phyloP scores from a whole-genome alignment of 2,888 invertebrate species.

The Eucriotettix oculatus region DNA sequence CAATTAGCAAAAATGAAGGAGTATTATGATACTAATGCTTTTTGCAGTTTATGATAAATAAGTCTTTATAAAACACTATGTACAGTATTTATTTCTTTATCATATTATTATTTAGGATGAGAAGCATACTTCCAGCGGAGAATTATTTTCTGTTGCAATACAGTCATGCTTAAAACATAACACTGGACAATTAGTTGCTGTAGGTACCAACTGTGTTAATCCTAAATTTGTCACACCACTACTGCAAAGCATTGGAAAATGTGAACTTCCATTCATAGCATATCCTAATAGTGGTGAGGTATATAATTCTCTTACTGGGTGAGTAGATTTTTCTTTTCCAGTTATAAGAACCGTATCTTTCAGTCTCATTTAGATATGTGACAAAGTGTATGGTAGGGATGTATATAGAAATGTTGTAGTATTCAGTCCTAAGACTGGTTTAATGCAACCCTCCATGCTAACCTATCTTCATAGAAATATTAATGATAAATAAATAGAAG shows the following conservation, averaged over 20 bases:
- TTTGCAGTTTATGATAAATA: too few relatives aligned
- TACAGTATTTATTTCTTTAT: not conserved
- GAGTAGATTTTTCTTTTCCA: conserved; percentile 18
- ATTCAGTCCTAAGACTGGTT: too few relatives aligned
- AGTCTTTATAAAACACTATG: too few relatives aligned
- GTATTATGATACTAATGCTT: too few relatives aligned
- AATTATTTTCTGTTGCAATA: conserved; percentile 56
- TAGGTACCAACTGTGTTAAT: conserved; percentile 78
- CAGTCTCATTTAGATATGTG: too few relatives aligned
- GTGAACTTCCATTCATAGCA: conserved; percentile 56
- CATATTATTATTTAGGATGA: conserved; percentile 36
- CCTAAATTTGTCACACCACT: conserved; percentile 45
- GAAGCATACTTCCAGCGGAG: conserved; percentile 55
- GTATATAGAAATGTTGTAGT: too few relatives aligned
- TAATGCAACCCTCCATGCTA: too few relatives aligned
- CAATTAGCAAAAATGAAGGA: too few relatives aligned
- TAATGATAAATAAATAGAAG: too few relatives aligned
- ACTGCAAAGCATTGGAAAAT: conserved; percentile 36
- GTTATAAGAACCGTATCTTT: not conserved
- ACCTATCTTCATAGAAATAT: too few relatives aligned
- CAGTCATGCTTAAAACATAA: conserved; percentile 36
- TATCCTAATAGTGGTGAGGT: conserved; percentile 87
- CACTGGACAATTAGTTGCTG: conserved; percentile 57
- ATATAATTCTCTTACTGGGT: conserved; percentile 45
- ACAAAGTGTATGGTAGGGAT: too few relatives aligned